Percentiles rank a stretch among this genome's conserved stretches.
Conservation (phyloP, 1,140 invertebrate species). For the Lepidurus couesii region DNA sequence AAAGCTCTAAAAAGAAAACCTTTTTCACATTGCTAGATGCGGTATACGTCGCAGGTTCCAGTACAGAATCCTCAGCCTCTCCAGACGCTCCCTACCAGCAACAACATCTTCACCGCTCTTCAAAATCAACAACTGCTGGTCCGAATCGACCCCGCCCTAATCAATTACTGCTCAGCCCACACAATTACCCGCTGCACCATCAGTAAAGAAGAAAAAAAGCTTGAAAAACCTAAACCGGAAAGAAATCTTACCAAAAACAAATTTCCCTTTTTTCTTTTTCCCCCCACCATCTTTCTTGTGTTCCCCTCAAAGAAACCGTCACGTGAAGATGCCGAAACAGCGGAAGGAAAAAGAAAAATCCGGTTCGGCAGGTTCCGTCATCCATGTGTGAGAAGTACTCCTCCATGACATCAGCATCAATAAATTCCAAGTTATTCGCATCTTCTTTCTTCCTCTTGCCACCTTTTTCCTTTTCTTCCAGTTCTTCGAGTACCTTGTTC, state of each 20-base stretch:
- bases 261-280: no score
- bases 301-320: neutral
- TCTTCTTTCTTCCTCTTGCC: neutral
- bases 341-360: neutral
- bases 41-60: neutral
- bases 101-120: neutral
- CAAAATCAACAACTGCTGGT: neutral
- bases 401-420: neutral
- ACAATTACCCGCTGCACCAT: constrained; percentile 13
- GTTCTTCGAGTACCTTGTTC: neutral
- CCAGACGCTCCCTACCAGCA: neutral
- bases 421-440: neutral
- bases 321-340: neutral
- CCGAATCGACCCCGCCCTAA: neutral
- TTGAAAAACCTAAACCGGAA: neutral
- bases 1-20: neutral
- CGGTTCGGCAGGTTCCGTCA: constrained; percentile 4
- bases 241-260: neutral
- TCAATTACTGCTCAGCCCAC: constrained; percentile 13
- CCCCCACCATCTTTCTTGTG: no score
- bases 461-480: neutral
- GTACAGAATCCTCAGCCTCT: neutral
- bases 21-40: neutral
- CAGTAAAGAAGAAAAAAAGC: neutral
- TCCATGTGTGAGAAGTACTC: neutral